A percentile compares a stretch with the other conserved stretches of the same genome.
Evolutionary conservation across 2,888 invertebrate genomes (phyloP).

Genomic region (Agrypnus murinus): DNA sequence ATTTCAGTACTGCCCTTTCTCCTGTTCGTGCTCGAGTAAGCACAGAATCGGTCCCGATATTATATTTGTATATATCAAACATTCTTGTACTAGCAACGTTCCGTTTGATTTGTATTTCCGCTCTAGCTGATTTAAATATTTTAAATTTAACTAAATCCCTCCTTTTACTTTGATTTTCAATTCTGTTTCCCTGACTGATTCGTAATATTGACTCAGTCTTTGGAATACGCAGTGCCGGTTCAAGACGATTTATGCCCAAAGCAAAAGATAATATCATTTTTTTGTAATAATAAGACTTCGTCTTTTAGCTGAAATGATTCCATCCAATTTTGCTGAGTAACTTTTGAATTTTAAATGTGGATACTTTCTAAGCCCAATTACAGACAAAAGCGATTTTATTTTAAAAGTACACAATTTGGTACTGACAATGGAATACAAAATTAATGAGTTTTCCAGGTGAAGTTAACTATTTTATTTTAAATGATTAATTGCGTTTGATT

Average conservation of each 20-base stretch:
- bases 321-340: too few relatives aligned
- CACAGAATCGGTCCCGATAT: conserved; percentile 45
- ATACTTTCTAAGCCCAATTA: too few relatives aligned
- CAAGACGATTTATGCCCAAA: conserved; percentile 15
- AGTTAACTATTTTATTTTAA: too few relatives aligned
- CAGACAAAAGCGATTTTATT: too few relatives aligned
- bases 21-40: conserved; percentile 46
- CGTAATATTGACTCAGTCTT: conserved; percentile 32
- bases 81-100: conserved; percentile 49
- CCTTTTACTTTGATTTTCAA: conserved; percentile 45
- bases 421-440: too few relatives aligned
- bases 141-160: conserved; percentile 46
- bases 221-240: conserved; percentile 8
- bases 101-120: conserved; percentile 51
- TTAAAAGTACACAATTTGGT: too few relatives aligned
- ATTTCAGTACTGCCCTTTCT: conserved; percentile 48
- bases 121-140: conserved; percentile 49
- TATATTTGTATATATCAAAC: conserved; percentile 51
- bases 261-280: not conserved
- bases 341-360: too few relatives aligned
- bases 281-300: too few relatives aligned
- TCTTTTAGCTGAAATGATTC: too few relatives aligned
- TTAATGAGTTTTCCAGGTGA: too few relatives aligned
- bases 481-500: too few relatives aligned
- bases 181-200: conserved; percentile 43